Evolutionary conservation across 2,888 invertebrate species (phyloP).

Genomic region (Tupiocoris notatus): DNA sequence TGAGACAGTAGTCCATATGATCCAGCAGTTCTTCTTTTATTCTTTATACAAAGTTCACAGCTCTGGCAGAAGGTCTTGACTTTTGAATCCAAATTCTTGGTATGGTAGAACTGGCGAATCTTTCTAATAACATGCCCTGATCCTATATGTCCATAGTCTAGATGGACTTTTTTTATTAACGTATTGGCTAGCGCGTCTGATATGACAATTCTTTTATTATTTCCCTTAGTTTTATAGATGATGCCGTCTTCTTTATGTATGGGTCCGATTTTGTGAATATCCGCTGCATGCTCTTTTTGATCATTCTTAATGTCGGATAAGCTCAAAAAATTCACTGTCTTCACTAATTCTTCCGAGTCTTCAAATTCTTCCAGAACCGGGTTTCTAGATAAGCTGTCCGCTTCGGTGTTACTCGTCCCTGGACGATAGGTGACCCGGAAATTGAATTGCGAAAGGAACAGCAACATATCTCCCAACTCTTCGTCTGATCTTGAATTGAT

Average conservation of each 20-base stretch:
- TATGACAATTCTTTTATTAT: not conserved
- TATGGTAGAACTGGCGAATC: constrained; percentile 15
- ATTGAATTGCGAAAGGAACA: constrained; percentile 15
- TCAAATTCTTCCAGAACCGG: constrained; percentile 7
- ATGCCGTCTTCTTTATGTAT: constrained; percentile 7
- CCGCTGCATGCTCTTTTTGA: not conserved
- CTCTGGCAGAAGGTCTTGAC: constrained; percentile 13
- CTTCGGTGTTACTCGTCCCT: not conserved
- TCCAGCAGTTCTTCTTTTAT: constrained; percentile 45
- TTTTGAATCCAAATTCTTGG: constrained; percentile 15
- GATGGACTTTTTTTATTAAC: not conserved
- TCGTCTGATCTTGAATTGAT: constrained; percentile 11
- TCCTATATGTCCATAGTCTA: constrained; percentile 18
- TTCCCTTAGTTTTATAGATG: not conserved
- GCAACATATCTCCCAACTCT: constrained; percentile 23
- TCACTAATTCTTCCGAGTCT: not conserved
- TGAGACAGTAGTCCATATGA: constrained; percentile 48
- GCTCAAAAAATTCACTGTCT: constrained; percentile 14
- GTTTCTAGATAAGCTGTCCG: constrained; percentile 10
- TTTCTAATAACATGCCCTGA: constrained; percentile 15
- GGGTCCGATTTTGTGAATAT: not conserved
- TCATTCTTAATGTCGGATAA: constrained; percentile 6
- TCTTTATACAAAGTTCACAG: constrained; percentile 46
- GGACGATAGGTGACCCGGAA: constrained; percentile 11
- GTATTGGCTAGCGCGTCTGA: not conserved